Evolutionary conservation across 2,888 invertebrate genomes (phyloP).

Genomic region (Conchocele bisecta): DNA sequence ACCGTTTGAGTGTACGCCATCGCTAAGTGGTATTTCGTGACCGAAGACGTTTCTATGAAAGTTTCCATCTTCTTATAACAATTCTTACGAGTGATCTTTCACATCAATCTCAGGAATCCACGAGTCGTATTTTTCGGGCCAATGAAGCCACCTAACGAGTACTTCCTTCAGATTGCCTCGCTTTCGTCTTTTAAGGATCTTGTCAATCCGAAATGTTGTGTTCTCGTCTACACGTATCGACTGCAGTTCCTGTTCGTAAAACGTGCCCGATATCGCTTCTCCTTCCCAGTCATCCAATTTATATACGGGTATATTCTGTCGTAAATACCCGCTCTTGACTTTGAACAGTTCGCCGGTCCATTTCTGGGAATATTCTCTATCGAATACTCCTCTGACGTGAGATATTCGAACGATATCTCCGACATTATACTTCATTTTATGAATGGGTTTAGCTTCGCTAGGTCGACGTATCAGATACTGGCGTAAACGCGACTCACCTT

Average conservation of each 20-base stretch:
- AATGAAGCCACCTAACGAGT: slow-evolving; percentile 29
- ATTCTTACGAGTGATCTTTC: not conserved
- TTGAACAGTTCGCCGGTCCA: slow-evolving; percentile 45
- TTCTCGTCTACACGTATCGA: slow-evolving; percentile 8
- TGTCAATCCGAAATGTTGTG: slow-evolving; percentile 14
- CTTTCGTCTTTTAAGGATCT: slow-evolving; percentile 4
- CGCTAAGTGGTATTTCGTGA: no score
- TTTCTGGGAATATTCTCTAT: slow-evolving; percentile 36
- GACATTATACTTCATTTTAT: slow-evolving; percentile 13
- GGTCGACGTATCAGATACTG: slow-evolving; percentile 19
- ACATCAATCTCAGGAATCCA: slow-evolving; percentile 25
- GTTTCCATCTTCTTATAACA: no score
- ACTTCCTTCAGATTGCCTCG: slow-evolving; percentile 9
- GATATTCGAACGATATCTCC: slow-evolving; percentile 35
- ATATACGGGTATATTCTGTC: slow-evolving; percentile 25
- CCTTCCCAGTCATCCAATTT: slow-evolving; percentile 17
- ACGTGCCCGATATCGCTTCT: slow-evolving; percentile 18
- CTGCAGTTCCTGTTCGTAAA: slow-evolving; percentile 25
- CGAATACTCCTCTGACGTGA: slow-evolving; percentile 20
- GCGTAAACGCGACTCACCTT: slow-evolving; percentile 13
- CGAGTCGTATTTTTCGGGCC: slow-evolving; percentile 26
- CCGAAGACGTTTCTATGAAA: no score
- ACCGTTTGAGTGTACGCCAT: no score
- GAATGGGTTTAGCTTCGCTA: no score
- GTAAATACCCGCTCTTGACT: slow-evolving; percentile 14